A percentile compares a stretch with the other conserved stretches of the same genome.
Evolutionary conservation across 2,113 vertebrate genomes (phyloP).

Genomic region (Dolichallabes microphthalmus): DNA sequence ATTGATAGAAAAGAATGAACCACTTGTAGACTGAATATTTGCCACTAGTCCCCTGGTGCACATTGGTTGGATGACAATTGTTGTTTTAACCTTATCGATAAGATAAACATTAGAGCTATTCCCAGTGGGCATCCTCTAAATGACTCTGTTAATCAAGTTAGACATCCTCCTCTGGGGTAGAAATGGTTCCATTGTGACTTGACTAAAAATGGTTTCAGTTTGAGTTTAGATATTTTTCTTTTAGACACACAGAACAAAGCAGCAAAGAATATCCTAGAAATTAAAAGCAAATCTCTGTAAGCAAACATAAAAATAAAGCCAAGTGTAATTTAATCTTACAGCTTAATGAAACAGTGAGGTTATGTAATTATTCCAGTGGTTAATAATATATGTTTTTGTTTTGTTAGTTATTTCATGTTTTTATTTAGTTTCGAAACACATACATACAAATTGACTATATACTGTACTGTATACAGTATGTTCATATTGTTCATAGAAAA

Average conservation of each 20-base stretch:
- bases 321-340: not conserved
- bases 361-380: not conserved
- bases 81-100: constrained; percentile 40
- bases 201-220: not conserved
- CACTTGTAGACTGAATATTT: constrained; percentile 30
- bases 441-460: not conserved
- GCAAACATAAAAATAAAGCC: not conserved
- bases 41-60: constrained; percentile 21
- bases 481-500: too few species aligned
- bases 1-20: constrained; percentile 49
- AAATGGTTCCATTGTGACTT: constrained; percentile 28
- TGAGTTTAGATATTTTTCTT: not conserved
- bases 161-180: constrained; percentile 33
- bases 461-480: too few species aligned
- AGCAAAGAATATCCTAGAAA: constrained; percentile 7
- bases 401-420: not conserved
- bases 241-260: constrained; percentile 19
- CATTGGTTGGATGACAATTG: constrained; percentile 36
- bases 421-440: not conserved
- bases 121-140: constrained; percentile 32
- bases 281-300: not conserved
- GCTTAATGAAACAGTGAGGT: not conserved
- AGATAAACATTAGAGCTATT: constrained; percentile 42
- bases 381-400: not conserved
- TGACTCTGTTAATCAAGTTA: constrained; percentile 40